These are phyloP conservation scores for Aphidius ervi DNA, from an alignment of 1,140 invertebrate species.

Conservation along the genomic window DNA sequence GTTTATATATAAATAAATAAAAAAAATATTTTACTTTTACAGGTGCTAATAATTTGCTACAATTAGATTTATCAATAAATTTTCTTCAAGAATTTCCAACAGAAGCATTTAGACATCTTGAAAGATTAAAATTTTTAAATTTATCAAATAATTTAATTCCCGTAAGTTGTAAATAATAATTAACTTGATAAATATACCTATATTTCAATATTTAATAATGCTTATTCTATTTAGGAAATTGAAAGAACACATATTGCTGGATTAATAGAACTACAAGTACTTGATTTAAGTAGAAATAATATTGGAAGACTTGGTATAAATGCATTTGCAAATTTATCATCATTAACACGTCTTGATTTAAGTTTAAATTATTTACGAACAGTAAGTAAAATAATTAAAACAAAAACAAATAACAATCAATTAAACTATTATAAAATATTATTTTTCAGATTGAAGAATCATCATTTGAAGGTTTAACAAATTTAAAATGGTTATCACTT, in stretches of 20 bases:
- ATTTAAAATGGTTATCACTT: slow-evolving; percentile 73
- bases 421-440: background rate
- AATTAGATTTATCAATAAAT: slow-evolving; percentile 79
- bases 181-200: slow-evolving; percentile 3
- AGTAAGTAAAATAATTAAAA: slow-evolving; percentile 52
- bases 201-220: background rate
- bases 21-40: slow-evolving; percentile 25
- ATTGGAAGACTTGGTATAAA: slow-evolving; percentile 75
- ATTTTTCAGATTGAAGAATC: slow-evolving; percentile 75
- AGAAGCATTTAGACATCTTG: slow-evolving; percentile 66
- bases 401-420: background rate
- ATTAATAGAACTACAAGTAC: slow-evolving; percentile 63
- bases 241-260: slow-evolving; percentile 64
- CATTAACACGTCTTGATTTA: slow-evolving; percentile 72
- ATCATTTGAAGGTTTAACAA: slow-evolving; percentile 74
- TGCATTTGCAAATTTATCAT: slow-evolving; percentile 69
- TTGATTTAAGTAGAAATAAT: slow-evolving; percentile 81
- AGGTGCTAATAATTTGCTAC: slow-evolving; percentile 68
- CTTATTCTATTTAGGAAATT: slow-evolving; percentile 56
- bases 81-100: slow-evolving; percentile 77
- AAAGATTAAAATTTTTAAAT: slow-evolving; percentile 68
- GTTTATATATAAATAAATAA: background rate
- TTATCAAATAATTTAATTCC: slow-evolving; percentile 79
- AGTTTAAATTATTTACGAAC: slow-evolving; percentile 82
- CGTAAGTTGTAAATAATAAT: slow-evolving; percentile 51